phyloP scores from a whole-genome alignment of 2,888 invertebrate species.

The Strigamia crassipes region DNA sequence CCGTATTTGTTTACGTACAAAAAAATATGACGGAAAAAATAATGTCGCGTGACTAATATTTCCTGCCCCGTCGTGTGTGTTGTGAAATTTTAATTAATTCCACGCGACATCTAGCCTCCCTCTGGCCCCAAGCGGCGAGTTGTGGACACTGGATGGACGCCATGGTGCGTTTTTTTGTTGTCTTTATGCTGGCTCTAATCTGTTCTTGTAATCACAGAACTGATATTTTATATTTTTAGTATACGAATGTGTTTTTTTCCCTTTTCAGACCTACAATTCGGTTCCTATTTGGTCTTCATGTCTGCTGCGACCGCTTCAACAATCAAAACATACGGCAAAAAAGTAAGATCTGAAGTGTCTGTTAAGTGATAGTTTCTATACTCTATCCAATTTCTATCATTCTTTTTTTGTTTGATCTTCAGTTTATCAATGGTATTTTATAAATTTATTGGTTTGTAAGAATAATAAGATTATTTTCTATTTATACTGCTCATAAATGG shows the following conservation, averaged over 20 bases:
- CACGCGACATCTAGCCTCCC: slow-evolving; percentile 21
- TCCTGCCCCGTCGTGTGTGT: not conserved
- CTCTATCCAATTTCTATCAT: no score
- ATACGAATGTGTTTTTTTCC: not conserved
- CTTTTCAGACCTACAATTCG: not conserved
- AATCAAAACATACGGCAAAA: not conserved
- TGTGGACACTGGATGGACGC: slow-evolving; percentile 16
- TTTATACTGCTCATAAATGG: not conserved
- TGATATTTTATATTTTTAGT: not conserved
- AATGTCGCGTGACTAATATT: slow-evolving; percentile 5
- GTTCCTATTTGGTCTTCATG: not conserved
- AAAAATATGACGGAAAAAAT: not conserved
- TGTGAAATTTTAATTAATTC: slow-evolving; percentile 16
- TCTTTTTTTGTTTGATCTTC: no score
- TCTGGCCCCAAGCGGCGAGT: not conserved
- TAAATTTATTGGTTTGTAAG: no score
- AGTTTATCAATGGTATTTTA: no score
- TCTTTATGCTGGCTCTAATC: not conserved
- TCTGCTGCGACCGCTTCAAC: not conserved
- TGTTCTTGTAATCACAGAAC: not conserved
- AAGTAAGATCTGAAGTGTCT: not conserved
- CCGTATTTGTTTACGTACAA: not conserved
- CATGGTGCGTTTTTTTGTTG: not conserved
- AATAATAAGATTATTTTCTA: no score
- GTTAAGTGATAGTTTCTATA: not conserved